These are phyloP conservation scores for Thymelicus sylvestris DNA, from an alignment of 2,888 invertebrate species.

Conservation along the genomic window DNA sequence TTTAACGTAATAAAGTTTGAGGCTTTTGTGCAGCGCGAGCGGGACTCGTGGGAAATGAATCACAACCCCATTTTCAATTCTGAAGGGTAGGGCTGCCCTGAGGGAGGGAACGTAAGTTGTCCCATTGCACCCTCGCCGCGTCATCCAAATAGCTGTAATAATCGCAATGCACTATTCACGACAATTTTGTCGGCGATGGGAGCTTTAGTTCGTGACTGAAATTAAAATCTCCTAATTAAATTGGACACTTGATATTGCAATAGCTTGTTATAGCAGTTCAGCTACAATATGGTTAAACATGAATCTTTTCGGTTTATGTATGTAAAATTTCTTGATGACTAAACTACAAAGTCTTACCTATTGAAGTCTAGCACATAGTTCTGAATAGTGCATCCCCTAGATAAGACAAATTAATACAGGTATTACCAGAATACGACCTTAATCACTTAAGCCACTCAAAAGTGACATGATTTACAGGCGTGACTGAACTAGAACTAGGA, in stretches of 20 bases:
- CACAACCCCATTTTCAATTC: constrained; percentile 83
- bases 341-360: no score
- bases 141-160: constrained; percentile 77
- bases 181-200: constrained; percentile 38
- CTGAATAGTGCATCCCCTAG: no score
- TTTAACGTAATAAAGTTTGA: constrained; percentile 65
- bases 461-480: background rate
- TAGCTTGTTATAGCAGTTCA: background rate
- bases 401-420: no score
- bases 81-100: constrained; percentile 65
- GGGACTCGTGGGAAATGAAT: constrained; percentile 82
- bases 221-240: constrained; percentile 1
- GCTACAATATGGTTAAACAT: constrained; percentile 4
- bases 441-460: no score
- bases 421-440: background rate
- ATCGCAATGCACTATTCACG: constrained; percentile 68
- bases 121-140: constrained; percentile 72
- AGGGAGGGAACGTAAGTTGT: constrained; percentile 58
- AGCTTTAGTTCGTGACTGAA: constrained; percentile 11
- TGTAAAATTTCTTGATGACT: no score
- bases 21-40: constrained; percentile 63
- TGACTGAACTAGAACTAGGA: background rate
- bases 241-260: background rate
- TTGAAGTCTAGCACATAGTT: no score
- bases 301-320: background rate